A percentile compares a stretch with the other conserved stretches of the same genome.
Conservation (phyloP, 2,113 vertebrate genomes). For the Xiphophorus couchianus region DNA sequence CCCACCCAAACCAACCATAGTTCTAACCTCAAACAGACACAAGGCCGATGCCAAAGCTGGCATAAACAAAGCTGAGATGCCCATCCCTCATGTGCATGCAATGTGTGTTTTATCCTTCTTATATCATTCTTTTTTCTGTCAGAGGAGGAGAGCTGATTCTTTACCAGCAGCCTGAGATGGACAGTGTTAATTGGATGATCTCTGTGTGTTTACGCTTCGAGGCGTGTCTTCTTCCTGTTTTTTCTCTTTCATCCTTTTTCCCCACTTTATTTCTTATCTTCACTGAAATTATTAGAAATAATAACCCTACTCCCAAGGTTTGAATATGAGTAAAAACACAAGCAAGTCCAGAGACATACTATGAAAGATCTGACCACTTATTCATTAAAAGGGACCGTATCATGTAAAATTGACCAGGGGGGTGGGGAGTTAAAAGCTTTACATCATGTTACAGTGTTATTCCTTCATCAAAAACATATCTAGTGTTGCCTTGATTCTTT, state of each 20-base stretch:
- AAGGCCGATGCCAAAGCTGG: background rate
- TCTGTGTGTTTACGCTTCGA: background rate
- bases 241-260: background rate
- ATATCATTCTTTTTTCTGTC: constrained; percentile 23
- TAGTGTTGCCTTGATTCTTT: no score
- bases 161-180: constrained; percentile 6
- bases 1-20: background rate
- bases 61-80: constrained; percentile 4
- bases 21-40: constrained; percentile 19
- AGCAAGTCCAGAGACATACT: background rate
- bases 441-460: no score
- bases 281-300: background rate
- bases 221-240: background rate
- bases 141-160: background rate
- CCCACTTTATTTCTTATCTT: background rate
- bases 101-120: constrained; percentile 4
- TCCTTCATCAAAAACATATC: no score
- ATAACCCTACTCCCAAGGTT: background rate
- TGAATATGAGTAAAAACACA: background rate
- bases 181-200: background rate
- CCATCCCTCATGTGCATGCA: constrained; percentile 10
- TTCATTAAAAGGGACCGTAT: no score
- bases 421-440: no score
- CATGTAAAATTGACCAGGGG: no score
- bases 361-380: no score